phyloP scores from a whole-genome alignment of 1,140 invertebrate species.

The Drosophila ercepeae region DNA sequence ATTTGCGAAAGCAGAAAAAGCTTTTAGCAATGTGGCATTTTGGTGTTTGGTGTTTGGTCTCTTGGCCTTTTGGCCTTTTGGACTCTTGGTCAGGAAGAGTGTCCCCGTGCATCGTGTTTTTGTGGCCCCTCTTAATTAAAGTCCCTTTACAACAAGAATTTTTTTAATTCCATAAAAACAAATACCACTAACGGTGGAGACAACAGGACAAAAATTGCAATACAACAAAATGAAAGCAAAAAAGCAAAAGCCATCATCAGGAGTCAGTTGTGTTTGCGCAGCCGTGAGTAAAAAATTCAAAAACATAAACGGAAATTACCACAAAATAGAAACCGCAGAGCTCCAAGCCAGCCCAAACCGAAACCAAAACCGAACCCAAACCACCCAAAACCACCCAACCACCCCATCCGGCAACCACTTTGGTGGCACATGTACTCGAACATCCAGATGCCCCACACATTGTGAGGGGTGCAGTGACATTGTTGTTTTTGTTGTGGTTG shows the following conservation, averaged over 20 bases:
- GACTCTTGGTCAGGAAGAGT: neutral
- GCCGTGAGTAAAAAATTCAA: conserved; percentile 82
- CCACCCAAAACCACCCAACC: neutral
- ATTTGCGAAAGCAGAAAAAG: conserved; percentile 9
- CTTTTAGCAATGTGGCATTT: neutral
- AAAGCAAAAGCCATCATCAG: conserved; percentile 58
- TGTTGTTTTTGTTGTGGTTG: conserved; percentile 5
- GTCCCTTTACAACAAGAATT: conserved; percentile 54
- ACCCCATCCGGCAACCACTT: conserved; percentile 26
- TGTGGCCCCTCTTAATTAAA: conserved; percentile 62
- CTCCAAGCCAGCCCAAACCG: conserved; percentile 28
- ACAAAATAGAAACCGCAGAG: conserved; percentile 80
- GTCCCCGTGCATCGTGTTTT: neutral
- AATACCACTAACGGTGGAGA: conserved; percentile 58
- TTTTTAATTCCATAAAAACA: conserved; percentile 72
- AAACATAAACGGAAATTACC: conserved; percentile 83
- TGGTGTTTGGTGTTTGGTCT: neutral
- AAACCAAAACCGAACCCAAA: neutral
- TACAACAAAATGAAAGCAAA: conserved; percentile 6
- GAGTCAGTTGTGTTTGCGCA: conserved; percentile 76
- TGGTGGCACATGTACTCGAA: conserved; percentile 33
- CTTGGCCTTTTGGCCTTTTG: neutral
- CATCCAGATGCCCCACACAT: neutral
- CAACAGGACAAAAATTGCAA: conserved; percentile 59
- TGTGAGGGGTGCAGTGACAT: conserved; percentile 27